These are phyloP conservation scores for Vireo griseus DNA, from an alignment of 2,797 vertebrate species.

Conservation along the genomic window DNA sequence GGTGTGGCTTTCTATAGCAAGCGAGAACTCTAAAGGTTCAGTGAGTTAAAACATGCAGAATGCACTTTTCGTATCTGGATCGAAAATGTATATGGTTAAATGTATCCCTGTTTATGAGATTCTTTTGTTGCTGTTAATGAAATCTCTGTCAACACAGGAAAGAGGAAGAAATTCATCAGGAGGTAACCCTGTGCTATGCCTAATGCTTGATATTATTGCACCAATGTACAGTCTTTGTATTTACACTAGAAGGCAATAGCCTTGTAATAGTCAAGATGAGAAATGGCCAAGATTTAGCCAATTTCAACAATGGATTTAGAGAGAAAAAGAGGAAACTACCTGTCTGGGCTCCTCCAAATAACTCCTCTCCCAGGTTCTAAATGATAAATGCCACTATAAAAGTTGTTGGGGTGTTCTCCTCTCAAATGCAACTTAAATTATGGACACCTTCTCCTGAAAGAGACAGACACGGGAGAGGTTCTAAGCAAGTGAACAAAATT, in stretches of 20 bases:
- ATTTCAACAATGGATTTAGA: conserved; percentile 16
- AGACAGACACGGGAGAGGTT: background rate
- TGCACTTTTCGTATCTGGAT: background rate
- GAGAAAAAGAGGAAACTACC: background rate
- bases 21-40: background rate
- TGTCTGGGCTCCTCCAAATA: background rate
- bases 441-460: background rate
- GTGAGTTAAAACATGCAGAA: background rate
- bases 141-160: background rate
- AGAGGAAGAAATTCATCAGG: background rate
- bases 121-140: background rate
- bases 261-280: conserved; percentile 16
- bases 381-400: conserved; percentile 32
- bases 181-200: background rate
- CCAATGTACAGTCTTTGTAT: background rate
- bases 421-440: conserved; percentile 35
- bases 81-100: background rate
- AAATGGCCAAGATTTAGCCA: conserved; percentile 22
- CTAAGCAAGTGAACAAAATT: conserved; percentile 15
- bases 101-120: background rate
- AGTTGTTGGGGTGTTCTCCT: conserved; percentile 13
- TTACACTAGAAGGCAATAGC: background rate
- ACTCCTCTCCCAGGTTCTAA: background rate
- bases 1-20: background rate
- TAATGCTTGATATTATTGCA: background rate